Evolutionary conservation across 2,113 vertebrate species (phyloP).

Genomic region (Erythrolamprus reginae): DNA sequence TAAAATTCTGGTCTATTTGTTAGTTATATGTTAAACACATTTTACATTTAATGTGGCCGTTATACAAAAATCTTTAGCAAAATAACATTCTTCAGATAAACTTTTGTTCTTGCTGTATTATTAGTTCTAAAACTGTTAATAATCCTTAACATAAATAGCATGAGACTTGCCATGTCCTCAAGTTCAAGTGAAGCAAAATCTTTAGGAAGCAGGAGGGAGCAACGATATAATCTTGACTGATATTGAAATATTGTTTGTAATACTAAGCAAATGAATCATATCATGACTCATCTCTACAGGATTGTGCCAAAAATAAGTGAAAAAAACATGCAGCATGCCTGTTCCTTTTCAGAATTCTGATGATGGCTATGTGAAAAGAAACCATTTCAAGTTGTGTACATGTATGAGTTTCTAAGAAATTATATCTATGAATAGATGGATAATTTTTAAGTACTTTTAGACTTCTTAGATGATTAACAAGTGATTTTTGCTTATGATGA

Average conservation of each 20-base stretch:
- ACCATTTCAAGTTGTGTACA: conserved; percentile 38
- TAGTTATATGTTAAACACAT: background rate
- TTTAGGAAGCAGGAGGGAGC: background rate
- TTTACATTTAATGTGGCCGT: background rate
- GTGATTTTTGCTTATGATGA: conserved; percentile 41
- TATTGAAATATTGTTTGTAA: conserved; percentile 33
- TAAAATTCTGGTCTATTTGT: background rate
- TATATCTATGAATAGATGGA: conserved; percentile 46
- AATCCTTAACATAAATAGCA: background rate
- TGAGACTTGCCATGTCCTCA: background rate
- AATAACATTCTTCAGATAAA: background rate
- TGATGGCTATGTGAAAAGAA: conserved; percentile 54
- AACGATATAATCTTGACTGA: background rate
- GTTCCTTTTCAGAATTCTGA: conserved; percentile 43
- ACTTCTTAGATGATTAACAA: conserved; percentile 47
- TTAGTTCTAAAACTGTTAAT: background rate
- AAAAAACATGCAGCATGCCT: conserved; percentile 9
- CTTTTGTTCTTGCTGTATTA: background rate
- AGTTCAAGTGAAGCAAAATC: background rate
- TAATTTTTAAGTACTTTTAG: conserved; percentile 50
- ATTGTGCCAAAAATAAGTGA: conserved; percentile 31
- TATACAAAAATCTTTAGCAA: background rate
- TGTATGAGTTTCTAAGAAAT: conserved; percentile 39
- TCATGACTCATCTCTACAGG: conserved; percentile 54
- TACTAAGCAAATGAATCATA: conserved; percentile 50